A percentile compares a stretch with the other conserved stretches of the same genome.
These are phyloP conservation scores for Stegostoma tigrinum DNA, from an alignment of 2,113 vertebrate species.

Conservation along the genomic window DNA sequence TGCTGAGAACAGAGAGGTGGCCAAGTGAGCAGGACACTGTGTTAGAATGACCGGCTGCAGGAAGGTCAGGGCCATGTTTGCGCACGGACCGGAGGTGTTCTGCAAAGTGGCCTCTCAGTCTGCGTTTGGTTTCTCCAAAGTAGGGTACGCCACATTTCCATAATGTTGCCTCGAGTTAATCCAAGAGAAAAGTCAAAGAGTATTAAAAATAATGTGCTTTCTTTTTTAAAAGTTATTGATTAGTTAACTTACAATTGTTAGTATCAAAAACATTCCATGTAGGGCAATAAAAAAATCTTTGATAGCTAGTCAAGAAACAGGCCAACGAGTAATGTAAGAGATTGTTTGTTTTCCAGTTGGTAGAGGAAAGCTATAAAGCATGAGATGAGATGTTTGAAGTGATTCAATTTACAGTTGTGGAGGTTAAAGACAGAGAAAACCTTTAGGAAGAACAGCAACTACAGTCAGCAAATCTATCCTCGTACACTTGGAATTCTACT, in stretches of 20 bases:
- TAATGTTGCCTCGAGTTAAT: background rate
- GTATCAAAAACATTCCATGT: background rate
- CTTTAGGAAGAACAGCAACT: background rate
- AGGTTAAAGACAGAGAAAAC: background rate
- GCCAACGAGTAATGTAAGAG: background rate
- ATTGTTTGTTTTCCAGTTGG: background rate
- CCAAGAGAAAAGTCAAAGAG: background rate
- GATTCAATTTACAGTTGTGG: too few relatives aligned
- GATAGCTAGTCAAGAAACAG: background rate
- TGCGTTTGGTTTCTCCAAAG: too few relatives aligned
- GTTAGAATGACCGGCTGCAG: too few relatives aligned
- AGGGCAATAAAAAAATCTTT: background rate
- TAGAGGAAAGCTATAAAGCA: background rate
- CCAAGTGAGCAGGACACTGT: too few relatives aligned
- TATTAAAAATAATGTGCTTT: background rate
- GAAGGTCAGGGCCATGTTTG: too few relatives aligned
- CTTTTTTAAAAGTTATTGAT: too few relatives aligned
- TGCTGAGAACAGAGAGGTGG: too few relatives aligned
- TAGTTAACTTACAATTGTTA: background rate
- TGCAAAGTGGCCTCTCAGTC: too few relatives aligned
- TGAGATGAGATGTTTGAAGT: background rate
- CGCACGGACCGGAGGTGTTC: too few relatives aligned
- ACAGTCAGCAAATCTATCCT: too few relatives aligned
- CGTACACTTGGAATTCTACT: background rate
- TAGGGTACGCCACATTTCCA: background rate